phyloP scores from a whole-genome alignment of 1,140 invertebrate genomes.

The Melitaea cinxia region DNA sequence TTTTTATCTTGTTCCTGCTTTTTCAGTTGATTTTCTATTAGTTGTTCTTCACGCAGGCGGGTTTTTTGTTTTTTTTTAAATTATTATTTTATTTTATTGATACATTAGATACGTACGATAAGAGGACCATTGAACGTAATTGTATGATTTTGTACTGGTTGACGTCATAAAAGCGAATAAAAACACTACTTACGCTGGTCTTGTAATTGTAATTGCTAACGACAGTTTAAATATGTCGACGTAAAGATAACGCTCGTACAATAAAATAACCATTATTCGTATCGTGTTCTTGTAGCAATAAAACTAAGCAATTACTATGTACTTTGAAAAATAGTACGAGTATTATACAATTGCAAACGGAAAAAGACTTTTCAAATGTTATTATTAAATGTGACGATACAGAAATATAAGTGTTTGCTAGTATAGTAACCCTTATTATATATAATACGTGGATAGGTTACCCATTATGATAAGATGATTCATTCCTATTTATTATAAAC shows the following conservation, averaged over 20 bases:
- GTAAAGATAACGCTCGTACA: slow-evolving; percentile 9
- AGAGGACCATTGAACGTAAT: not conserved
- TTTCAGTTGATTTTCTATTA: no score
- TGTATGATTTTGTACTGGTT: not conserved
- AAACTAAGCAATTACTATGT: not conserved
- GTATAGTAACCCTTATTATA: not conserved
- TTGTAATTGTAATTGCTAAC: slow-evolving; percentile 9
- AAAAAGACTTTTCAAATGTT: not conserved
- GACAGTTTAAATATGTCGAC: not conserved
- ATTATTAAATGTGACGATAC: not conserved
- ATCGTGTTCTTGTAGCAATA: not conserved
- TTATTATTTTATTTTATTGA: not conserved
- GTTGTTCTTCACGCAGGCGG: no score
- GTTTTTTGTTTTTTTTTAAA: not conserved
- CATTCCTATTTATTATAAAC: no score
- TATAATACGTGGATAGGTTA: no score
- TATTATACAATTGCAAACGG: not conserved
- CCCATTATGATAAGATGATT: no score
- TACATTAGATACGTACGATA: not conserved
- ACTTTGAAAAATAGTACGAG: not conserved
- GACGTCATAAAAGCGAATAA: slow-evolving; percentile 3
- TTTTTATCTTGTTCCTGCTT: no score
- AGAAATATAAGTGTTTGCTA: not conserved
- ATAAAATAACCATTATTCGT: slow-evolving; percentile 2
- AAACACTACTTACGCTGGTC: not conserved